Evolutionary conservation across 1,140 invertebrate genomes (phyloP).

Genomic region (Camponotus pennsylvanicus): DNA sequence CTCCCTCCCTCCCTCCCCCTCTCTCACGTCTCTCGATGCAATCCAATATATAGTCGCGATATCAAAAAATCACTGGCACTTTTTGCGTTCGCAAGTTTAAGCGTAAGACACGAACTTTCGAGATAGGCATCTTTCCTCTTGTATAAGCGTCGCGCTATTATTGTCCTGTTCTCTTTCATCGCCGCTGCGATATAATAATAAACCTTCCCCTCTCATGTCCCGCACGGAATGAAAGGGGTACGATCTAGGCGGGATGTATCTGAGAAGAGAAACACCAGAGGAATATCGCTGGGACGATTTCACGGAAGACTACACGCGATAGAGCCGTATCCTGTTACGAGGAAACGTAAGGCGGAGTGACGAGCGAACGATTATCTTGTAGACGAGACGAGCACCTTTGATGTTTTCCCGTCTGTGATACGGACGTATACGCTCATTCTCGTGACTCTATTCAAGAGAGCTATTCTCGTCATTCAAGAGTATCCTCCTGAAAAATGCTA

Average conservation of each 20-base stretch:
- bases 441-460: conserved; percentile 41
- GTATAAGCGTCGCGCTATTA: conserved; percentile 48
- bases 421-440: conserved; percentile 21
- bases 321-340: conserved; percentile 62
- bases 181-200: conserved; percentile 57
- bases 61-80: conserved; percentile 41
- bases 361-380: conserved; percentile 60
- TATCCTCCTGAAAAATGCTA: conserved; percentile 21
- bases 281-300: conserved; percentile 65
- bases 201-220: conserved; percentile 2
- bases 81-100: conserved; percentile 39
- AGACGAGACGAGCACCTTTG: conserved; percentile 57
- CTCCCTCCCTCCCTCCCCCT: background rate
- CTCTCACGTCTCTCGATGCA: background rate
- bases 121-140: conserved; percentile 50
- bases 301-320: conserved; percentile 62
- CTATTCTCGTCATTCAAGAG: conserved; percentile 22
- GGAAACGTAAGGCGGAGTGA: conserved; percentile 60
- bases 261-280: conserved; percentile 44
- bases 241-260: conserved; percentile 29
- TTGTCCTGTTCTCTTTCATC: conserved; percentile 58
- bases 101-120: conserved; percentile 61
- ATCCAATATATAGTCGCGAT: background rate
- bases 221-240: background rate
- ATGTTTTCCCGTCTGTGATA: conserved; percentile 47